Conservation (phyloP, 1,140 invertebrate species). For the Drosophila tani region DNA sequence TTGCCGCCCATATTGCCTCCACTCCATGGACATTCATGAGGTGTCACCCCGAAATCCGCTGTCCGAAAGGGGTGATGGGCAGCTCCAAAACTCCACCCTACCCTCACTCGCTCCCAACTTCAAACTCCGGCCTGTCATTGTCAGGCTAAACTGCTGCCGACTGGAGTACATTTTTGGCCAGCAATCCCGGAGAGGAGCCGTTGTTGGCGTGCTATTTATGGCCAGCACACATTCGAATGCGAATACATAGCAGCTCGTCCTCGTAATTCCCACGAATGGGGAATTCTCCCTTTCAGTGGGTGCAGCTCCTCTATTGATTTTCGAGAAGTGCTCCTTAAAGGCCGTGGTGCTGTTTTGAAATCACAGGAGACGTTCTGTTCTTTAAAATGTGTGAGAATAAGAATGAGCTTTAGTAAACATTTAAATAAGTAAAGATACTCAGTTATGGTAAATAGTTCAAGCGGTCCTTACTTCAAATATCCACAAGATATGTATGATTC, state of each 20-base stretch:
- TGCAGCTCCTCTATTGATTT: constrained; percentile 32
- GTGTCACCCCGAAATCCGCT: constrained; percentile 62
- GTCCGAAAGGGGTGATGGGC: constrained; percentile 28
- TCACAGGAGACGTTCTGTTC: not conserved
- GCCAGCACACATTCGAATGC: constrained; percentile 26
- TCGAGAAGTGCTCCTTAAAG: constrained; percentile 34
- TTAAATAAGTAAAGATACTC: not conserved
- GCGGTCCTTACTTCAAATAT: too few species aligned
- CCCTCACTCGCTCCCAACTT: constrained; percentile 18
- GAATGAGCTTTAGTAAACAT: too few species aligned
- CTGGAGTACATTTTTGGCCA: constrained; percentile 72
- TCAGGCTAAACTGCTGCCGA: constrained; percentile 67
- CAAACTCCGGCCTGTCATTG: constrained; percentile 72
- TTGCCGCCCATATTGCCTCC: constrained; percentile 23
- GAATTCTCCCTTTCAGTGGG: constrained; percentile 27
- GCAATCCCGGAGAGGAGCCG: constrained; percentile 17
- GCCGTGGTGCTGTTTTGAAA: not conserved
- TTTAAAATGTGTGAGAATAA: not conserved
- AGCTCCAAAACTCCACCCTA: constrained; percentile 35
- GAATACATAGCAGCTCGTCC: constrained; percentile 25
- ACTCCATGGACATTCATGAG: constrained; percentile 70
- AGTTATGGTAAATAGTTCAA: not conserved
- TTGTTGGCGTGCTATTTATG: constrained; percentile 66
- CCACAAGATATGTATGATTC: too few species aligned
- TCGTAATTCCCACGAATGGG: constrained; percentile 35